phyloP scores from a whole-genome alignment of 2,797 vertebrate genomes.

The Helarctos malayanus region DNA sequence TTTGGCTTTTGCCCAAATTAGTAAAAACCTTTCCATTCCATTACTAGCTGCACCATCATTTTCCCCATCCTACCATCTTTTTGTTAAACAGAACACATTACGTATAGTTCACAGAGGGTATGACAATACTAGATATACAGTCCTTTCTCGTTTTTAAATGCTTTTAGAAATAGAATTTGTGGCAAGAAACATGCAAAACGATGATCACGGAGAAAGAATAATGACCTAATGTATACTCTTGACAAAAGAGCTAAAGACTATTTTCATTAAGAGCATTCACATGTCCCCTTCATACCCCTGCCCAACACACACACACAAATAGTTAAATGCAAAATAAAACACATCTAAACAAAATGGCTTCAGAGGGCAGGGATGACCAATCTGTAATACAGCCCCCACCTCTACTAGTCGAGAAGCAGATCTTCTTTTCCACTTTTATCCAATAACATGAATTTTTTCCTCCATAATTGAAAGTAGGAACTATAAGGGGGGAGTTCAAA shows the following conservation, averaged over 20 bases:
- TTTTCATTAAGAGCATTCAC: background rate
- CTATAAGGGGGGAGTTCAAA: background rate
- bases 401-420: background rate
- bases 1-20: background rate
- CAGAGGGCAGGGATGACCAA: background rate
- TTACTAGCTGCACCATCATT: background rate
- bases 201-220: background rate
- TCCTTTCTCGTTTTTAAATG: slow-evolving; percentile 70
- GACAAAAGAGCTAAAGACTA: background rate
- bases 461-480: background rate
- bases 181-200: slow-evolving; percentile 62
- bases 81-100: background rate
- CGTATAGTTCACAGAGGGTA: background rate
- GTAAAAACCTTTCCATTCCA: background rate
- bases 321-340: background rate
- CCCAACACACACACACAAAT: background rate
- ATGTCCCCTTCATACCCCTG: background rate
- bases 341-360: background rate
- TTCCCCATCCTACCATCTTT: background rate
- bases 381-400: background rate
- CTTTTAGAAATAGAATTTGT: slow-evolving; percentile 62
- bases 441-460: background rate
- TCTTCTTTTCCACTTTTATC: background rate
- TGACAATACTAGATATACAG: slow-evolving; percentile 28
- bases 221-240: background rate